These are phyloP conservation scores for Phaenicophaeus curvirostris DNA, from an alignment of 2,797 vertebrate species.

Conservation along the genomic window DNA sequence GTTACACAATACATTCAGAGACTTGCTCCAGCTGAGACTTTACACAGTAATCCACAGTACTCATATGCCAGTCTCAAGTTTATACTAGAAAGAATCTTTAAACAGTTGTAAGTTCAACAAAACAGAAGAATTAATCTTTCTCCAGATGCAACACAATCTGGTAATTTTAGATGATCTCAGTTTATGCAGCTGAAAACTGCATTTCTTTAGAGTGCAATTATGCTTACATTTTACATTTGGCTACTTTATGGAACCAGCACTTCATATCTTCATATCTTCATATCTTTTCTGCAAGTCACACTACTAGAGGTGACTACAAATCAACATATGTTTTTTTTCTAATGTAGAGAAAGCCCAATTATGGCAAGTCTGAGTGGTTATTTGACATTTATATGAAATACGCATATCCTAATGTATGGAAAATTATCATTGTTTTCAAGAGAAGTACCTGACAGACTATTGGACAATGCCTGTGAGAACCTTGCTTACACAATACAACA, in stretches of 20 bases:
- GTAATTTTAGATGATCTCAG: not conserved
- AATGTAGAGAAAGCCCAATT: not conserved
- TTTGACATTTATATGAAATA: constrained; percentile 21
- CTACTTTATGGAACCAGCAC: not conserved
- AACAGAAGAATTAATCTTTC: constrained; percentile 52
- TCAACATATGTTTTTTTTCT: not conserved
- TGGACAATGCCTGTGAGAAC: not conserved
- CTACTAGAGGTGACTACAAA: not conserved
- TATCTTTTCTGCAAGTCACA: not conserved
- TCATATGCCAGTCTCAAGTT: constrained; percentile 50
- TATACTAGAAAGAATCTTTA: constrained; percentile 47
- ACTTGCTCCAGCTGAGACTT: constrained; percentile 51
- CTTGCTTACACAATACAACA: not conserved
- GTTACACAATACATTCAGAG: constrained; percentile 12
- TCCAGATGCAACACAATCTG: not conserved
- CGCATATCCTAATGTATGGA: constrained; percentile 11
- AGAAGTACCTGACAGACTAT: not conserved
- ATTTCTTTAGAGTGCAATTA: constrained; percentile 20
- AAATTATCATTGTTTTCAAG: constrained; percentile 35
- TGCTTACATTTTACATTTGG: constrained; percentile 32
- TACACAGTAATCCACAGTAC: constrained; percentile 33
- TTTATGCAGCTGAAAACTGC: constrained; percentile 34
- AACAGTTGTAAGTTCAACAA: constrained; percentile 40
- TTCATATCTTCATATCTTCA: no score
- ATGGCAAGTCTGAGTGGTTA: not conserved